phyloP scores from a whole-genome alignment of 2,797 vertebrate species.

The Sebastolobus alascanus region DNA sequence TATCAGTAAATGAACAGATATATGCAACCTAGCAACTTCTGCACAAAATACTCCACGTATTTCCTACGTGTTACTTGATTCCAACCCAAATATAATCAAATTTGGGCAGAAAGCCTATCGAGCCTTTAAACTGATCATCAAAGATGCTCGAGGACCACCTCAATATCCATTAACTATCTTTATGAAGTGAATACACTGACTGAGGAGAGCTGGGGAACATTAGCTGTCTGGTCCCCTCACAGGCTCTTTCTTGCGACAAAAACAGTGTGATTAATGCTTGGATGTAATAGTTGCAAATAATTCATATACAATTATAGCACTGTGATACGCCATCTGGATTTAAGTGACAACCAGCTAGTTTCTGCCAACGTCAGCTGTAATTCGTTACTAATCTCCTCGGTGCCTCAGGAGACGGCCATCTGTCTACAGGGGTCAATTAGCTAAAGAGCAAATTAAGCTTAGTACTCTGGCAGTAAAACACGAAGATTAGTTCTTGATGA shows the following conservation, averaged over 20 bases:
- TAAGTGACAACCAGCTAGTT: conserved; percentile 28
- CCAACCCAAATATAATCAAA: not conserved
- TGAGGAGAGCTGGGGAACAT: not conserved
- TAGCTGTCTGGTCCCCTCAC: not conserved
- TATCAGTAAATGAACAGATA: conserved; percentile 1
- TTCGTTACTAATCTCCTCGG: conserved; percentile 68
- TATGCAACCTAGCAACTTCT: not conserved
- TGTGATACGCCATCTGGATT: conserved; percentile 19
- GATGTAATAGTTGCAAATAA: not conserved
- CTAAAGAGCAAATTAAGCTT: conserved; percentile 56
- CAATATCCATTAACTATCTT: not conserved
- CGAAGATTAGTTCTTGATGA: not conserved
- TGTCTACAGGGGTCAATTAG: conserved; percentile 68
- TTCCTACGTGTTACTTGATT: not conserved
- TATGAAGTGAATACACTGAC: not conserved
- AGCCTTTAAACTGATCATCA: not conserved
- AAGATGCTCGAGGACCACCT: not conserved
- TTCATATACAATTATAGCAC: not conserved
- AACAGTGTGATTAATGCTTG: not conserved
- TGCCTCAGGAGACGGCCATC: conserved; percentile 64
- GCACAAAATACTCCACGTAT: not conserved
- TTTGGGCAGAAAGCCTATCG: not conserved
- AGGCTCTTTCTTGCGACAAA: not conserved
- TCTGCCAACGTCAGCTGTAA: conserved; percentile 24
- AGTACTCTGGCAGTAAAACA: not conserved